Evolutionary conservation across 2,797 vertebrate species (phyloP), one percentile per base, ranked within the genome.

Genomic region (Tinamus major): DNA sequence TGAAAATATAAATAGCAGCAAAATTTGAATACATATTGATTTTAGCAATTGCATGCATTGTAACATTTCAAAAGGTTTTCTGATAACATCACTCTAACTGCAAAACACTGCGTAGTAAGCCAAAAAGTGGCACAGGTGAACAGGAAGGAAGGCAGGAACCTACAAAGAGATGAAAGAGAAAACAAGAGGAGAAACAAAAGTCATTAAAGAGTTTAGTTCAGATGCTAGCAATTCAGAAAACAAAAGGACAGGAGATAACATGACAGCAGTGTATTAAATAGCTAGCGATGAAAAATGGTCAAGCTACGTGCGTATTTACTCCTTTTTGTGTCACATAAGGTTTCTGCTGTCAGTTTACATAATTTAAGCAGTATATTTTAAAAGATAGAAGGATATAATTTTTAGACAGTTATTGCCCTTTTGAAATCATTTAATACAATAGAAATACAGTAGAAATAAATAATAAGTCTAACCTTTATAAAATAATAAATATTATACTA

Each of bases 111-210:
- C 71, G 62, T 26, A 24, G 16, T 69, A 56, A 56, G 29, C 17
- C 53, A 56, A 56, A 19, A 56, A n/a, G 67, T 79, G 48, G 56
- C 26, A 61, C 19, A 90, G 85, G 58, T 48, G 39, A 89, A 85
- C 89, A 76, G 19, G 31, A 4, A 85, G 5, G 1, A 42, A 87
- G 26, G 33, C 20, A 90, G 58, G 49, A 85, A 83, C 35, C 23
- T 29, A n/a, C 62, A 92, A 42, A 89, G 65, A 80, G 31, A 71
- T 80, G 37, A 86, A 91, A 94, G 20, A 80, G 64, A 68, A 89
- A 58, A 42, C 29, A 70, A 55, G 2, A 87, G 53, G 35, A 81
- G 11, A 48, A 80, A 46, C 33, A 85, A 65, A 85, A 93, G 53
- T 31, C 18, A 26, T 78, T 35, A 59, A 64, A 35, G 13, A 55